Evolutionary conservation across 2,797 vertebrate species (phyloP), one percentile per base, ranked within the genome.

Genomic region (Urosaurus nigricauda): DNA sequence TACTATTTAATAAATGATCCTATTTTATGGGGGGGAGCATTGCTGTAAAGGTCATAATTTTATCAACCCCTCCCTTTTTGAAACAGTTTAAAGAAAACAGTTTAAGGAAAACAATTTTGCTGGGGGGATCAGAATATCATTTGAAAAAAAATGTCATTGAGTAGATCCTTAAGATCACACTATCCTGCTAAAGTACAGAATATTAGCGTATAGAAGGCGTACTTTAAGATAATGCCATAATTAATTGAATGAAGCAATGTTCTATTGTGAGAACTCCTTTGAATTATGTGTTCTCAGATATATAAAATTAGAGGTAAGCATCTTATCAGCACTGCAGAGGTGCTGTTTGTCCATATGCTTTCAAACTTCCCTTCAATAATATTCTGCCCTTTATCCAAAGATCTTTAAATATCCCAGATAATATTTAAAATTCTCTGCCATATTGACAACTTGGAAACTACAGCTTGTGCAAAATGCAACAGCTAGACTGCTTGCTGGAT

Each of bases 1-100:
- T 75, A 81, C 8, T 83, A 75, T 82, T 85, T 89, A 92, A 32
- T 83, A 1, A 9, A 19, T 90, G 29, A 53, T 68, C 47, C 84
- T 78, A 19, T 77, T 94, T 91, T 87, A 73, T 68, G 81, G 65
- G 32, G 71, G 56, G 0, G 0, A 0, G 4, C 77, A 47, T 32
- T 79, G 74, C 11, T 9, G 40, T 47, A 70, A 79, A 32, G 75
- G 17, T 0, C 17, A 53, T 51, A 87, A 78, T 53, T 17, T 37
- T n/a, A 12, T 40, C 77, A 21, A 7, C 0, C 70, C 60, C 8
- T 6, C 14, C 17, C 60, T 58, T 19, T 40, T 9, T 24, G 32
- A 8, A 75, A 77, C 63, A 89, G 2, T 35, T 83, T n/a, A 2
- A 47, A 32, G 63, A 87, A 68, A 75, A 77, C 56, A 89, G 2